A percentile compares a stretch with the other conserved stretches of the same genome.
phyloP scores from a whole-genome alignment of 2,113 vertebrate species.

The Crotalus horridus region DNA sequence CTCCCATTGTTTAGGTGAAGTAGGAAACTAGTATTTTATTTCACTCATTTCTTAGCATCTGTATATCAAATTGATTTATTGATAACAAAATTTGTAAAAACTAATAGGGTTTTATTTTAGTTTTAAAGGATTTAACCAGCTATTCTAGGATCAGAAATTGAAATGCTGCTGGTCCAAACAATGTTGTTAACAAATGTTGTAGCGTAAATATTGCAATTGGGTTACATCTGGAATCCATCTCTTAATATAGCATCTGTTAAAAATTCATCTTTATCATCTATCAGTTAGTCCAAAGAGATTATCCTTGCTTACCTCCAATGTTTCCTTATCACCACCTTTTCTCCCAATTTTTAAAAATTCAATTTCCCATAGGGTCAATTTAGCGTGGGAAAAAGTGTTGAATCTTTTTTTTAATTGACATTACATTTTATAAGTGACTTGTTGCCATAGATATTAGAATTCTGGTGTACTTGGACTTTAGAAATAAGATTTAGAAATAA shows the following conservation, averaged over 20 bases:
- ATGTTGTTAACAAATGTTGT: neutral
- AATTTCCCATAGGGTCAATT: neutral
- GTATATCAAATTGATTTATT: neutral
- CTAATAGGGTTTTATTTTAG: neutral
- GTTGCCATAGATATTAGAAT: neutral
- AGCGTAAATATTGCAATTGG: neutral
- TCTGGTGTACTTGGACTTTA: neutral
- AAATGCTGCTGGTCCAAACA: neutral
- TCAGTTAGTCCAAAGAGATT: neutral
- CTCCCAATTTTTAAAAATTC: neutral
- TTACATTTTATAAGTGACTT: neutral
- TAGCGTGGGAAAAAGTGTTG: neutral
- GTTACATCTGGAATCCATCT: neutral
- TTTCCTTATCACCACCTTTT: neutral
- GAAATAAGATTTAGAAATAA: neutral
- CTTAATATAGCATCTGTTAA: neutral
- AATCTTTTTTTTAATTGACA: neutral
- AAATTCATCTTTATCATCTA: neutral
- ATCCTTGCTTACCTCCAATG: neutral
- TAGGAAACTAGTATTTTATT: neutral
- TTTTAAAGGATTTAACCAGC: neutral
- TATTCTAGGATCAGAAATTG: neutral
- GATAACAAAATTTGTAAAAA: neutral
- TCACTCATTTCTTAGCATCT: neutral
- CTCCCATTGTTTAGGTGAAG: neutral